A percentile compares a stretch with the other conserved stretches of the same genome.
Conservation (phyloP, 1,140 invertebrate genomes). For the Bombus sibiricus region DNA sequence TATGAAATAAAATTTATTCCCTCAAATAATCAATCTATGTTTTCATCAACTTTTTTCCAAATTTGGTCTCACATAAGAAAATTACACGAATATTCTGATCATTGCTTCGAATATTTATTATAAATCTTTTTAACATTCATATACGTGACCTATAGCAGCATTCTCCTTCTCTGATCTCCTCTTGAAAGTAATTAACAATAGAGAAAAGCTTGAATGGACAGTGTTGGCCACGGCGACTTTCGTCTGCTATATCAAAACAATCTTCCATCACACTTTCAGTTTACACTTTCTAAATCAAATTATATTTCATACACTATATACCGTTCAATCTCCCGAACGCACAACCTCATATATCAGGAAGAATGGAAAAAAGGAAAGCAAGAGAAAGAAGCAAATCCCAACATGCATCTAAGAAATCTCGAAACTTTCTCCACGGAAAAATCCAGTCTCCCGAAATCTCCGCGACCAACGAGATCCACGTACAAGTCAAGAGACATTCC, state of each 20-base stretch:
- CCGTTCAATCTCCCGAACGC: not conserved
- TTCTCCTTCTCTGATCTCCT: not conserved
- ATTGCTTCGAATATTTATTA: too few species aligned
- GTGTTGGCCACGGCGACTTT: not conserved
- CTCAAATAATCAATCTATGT: not conserved
- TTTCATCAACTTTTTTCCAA: not conserved
- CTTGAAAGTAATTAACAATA: not conserved
- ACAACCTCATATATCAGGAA: not conserved
- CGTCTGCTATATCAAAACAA: not conserved
- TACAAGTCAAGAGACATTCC: constrained; percentile 17
- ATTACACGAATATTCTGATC: too few species aligned
- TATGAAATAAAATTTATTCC: not conserved
- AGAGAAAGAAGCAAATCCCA: not conserved
- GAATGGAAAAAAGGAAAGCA: not conserved
- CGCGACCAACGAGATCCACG: not conserved
- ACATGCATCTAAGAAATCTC: not conserved
- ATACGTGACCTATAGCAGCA: too few species aligned
- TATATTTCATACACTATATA: not conserved
- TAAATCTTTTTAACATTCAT: not conserved
- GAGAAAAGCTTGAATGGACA: not conserved
- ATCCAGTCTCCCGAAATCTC: not conserved
- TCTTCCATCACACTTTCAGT: too few species aligned
- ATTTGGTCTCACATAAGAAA: not conserved
- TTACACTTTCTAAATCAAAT: not conserved
- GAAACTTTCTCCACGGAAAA: not conserved